Base-by-base conservation (phyloP, 1,140 invertebrate genomes). In the Aphelenchoides fujianensis region DNA sequence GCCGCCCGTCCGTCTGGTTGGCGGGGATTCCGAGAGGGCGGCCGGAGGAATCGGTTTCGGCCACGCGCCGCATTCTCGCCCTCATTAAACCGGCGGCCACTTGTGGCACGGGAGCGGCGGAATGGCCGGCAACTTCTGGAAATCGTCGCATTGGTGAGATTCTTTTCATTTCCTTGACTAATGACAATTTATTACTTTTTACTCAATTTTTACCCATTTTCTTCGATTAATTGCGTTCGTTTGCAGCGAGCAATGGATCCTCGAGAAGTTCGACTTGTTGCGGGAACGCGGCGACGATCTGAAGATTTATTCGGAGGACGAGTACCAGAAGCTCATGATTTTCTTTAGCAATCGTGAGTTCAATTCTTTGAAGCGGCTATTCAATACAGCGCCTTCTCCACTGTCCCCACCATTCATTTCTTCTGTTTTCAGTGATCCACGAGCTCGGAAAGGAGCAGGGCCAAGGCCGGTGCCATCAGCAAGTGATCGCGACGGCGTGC, bases 111-210 rank as follows among this genome's bases (percentile, higher is more conserved):
- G n/a, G n/a, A n/a, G n/a, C n/a, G n/a, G n/a, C n/a, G n/a, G n/a
- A n/a, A 98, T 98, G 95, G 93, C 95, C 75, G 94, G 94, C 52
- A 97, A 97, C 86, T 98, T 97, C 87, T 98, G 95, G 95, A 93
- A 97, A 87, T 97, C 95, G 87, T 98, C 95, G 12, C 95, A 98
- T 86, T 94, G 92, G 92, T 93, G 89, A 90, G 90, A 84, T 78
- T 9, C 61, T 54, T 70, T 30, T 71, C 28, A 3, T 23, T 9
- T 68, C n/a, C 1, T 31, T 30, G 16, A 48, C 16, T 66, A 12
- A 37, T n/a, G n/a, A n/a, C 12, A 63, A 52, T n/a, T n/a, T n/a
- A n/a, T n/a, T n/a, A n/a, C n/a, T n/a, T n/a, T n/a, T n/a, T n/a
- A n/a, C n/a, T n/a, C n/a, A n/a, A n/a, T n/a, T n/a, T n/a, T n/a